Base-by-base conservation (phyloP, 2,797 vertebrate genomes). In the Propithecus deckenii region DNA sequence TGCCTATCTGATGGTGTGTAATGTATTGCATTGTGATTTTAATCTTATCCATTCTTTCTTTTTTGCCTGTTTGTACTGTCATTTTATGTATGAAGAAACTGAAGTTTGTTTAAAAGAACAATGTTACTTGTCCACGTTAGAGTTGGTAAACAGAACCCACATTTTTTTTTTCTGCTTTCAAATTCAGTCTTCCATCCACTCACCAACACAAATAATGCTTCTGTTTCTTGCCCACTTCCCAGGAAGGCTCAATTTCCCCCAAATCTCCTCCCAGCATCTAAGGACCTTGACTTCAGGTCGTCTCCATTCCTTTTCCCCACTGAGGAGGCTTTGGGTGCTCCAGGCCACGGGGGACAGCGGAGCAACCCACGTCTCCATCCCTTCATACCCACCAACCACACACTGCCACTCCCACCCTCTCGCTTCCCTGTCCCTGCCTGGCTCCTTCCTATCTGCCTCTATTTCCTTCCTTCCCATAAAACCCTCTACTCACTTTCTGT, bases 401-500 rank as follows among this genome's bases (percentile, higher is more conserved):
- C 2, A 15, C 32, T 18, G 22, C 55, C 7, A 17, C 20, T 28
- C 17, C 10, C 28, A 30, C 9, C 57, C 7, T 43, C 18, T 50
- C 48, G 46, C 1, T 9, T 74, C 20, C 61, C 17, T 25, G 55
- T 57, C 3, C 55, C 23, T 57, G 48, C 25, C 52, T 81, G 14
- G 15, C 17, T 90, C 55, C 67, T 25, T 69, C 13, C 8, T n/a
- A 35, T 11, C 5, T 46, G 20, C 55, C 38, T 78, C n/a, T 59
- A 38, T 38, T 93, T 97, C 25, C 65, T 85, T 86, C 35, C 96
- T 85, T 86, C 35, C 95, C 74, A 61, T 59, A 79, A 92, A 92
- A 65, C 30, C 28, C 23, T 50, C 18, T 23, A 81, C n/a, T 38
- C 30, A 89, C 23, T 35, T 28, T 80, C 79, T 38, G 22, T 2